A percentile compares a stretch with the other conserved stretches of the same genome.
phyloP scores from a whole-genome alignment of 2,113 vertebrate species.

The Catharus fuscescens region DNA sequence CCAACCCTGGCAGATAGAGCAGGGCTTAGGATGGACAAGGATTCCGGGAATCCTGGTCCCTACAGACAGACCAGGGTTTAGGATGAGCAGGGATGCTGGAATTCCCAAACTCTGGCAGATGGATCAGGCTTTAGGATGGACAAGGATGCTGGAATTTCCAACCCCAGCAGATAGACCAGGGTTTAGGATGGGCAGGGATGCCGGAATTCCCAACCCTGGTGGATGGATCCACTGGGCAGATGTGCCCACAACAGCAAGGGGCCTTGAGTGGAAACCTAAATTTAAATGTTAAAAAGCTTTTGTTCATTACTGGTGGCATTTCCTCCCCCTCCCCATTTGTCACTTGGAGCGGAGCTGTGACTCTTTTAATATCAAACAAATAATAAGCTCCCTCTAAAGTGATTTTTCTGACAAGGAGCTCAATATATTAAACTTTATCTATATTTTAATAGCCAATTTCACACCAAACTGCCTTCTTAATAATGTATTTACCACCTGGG shows the following conservation, averaged over 20 bases:
- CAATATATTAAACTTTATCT: slow-evolving; percentile 89
- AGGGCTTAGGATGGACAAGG: too few relatives aligned
- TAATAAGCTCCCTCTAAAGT: slow-evolving; percentile 86
- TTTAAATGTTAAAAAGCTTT: slow-evolving; percentile 85
- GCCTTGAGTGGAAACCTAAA: slow-evolving; percentile 70
- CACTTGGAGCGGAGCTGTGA: slow-evolving; percentile 82
- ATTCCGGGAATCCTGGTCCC: too few relatives aligned
- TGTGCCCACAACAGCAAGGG: slow-evolving; percentile 22
- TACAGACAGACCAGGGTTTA: too few relatives aligned
- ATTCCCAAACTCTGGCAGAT: too few relatives aligned
- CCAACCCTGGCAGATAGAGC: neutral
- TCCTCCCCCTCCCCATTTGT: slow-evolving; percentile 77
- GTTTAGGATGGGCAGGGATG: neutral
- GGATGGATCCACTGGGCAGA: neutral
- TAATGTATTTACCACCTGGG: slow-evolving; percentile 88
- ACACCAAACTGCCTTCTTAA: slow-evolving; percentile 89
- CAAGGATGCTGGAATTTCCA: neutral
- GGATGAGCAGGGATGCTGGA: too few relatives aligned
- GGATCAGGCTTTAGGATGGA: too few relatives aligned
- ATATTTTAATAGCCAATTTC: slow-evolving; percentile 90
- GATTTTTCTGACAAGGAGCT: slow-evolving; percentile 88
- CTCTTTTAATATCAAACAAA: slow-evolving; percentile 89
- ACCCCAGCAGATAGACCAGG: accelerated
- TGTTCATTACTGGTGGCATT: slow-evolving; percentile 81
- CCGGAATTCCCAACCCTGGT: neutral